Base-by-base conservation (phyloP, 1,140 invertebrate species). In the Sesamia nonagrioides region DNA sequence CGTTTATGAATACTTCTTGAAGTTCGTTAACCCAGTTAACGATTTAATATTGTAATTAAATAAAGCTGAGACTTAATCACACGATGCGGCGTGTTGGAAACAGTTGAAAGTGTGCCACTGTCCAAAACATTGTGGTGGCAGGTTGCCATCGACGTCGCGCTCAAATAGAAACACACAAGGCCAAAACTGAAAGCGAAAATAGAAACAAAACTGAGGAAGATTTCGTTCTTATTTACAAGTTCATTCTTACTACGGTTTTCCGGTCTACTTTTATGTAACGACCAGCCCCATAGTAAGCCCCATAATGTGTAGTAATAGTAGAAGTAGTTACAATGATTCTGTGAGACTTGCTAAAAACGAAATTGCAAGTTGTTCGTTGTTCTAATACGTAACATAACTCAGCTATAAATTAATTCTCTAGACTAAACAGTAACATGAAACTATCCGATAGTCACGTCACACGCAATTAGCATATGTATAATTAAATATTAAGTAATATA, bases 11-110 rank as follows among this genome's bases (percentile, higher is more conserved):
- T 84, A 75, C 42, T 84, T 82, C 83, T 84, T 83, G 86, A 88
- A 82, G 85, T 90, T 92, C 86, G 82, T 92, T 95, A 93, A 89
- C 93, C 93, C 80, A 90, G 88, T 94, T 94, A 90, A 89, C 88
- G 87, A 83, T 85, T 90, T 91, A 84, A 87, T 88, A 84, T 92
- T 86, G 81, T 91, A 91, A 93, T 92, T 89, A 91, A 90, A 87
- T 83, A 84, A 89, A 77, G 84, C 82, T 71, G 83, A 75, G 82
- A 80, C 61, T 56, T 80, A 76, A 81, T 82, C 80, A 77, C 78
- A 80, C 76, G 82, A 79, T 66, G 68, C 69, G 68, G 79, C 74
- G 83, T 78, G 81, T 82, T 86, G 72, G 72, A 50, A 74, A 80
- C 61, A 33, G 61, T 86, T 74, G 85, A 91, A 92, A 92, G 91